Conservation (phyloP, 2,888 invertebrate genomes). For the Ommatoiulus sabulosus region DNA sequence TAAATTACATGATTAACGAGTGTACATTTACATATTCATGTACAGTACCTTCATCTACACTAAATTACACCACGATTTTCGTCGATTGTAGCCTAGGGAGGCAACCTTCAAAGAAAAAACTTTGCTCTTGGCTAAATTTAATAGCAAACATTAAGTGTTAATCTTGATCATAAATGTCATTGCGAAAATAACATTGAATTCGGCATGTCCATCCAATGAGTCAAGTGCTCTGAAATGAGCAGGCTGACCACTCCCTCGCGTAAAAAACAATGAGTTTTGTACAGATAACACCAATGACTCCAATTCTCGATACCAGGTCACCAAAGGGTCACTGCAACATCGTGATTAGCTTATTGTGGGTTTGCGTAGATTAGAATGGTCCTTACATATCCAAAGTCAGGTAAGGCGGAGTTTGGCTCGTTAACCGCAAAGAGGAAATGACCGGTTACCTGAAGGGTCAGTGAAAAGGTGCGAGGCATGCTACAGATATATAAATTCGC, state of each 20-base stretch:
- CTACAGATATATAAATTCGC: background rate
- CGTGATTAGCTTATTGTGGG: constrained; percentile 20
- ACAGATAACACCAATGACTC: background rate
- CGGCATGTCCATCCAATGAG: background rate
- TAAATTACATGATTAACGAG: too few species aligned
- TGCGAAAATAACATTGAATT: background rate
- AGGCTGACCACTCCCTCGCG: background rate
- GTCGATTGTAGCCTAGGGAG: too few species aligned
- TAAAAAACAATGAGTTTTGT: background rate
- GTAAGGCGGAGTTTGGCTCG: constrained; percentile 21
- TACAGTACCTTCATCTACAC: too few species aligned
- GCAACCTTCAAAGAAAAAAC: too few species aligned
- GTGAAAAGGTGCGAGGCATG: constrained; percentile 1
- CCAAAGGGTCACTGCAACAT: background rate
- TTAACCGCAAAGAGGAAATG: background rate
- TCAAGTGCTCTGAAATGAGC: background rate
- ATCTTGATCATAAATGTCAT: background rate
- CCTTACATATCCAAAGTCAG: background rate
- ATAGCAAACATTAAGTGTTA: too few species aligned
- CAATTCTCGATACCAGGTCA: constrained; percentile 3
- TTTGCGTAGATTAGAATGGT: background rate
- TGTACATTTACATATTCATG: too few species aligned
- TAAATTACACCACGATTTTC: too few species aligned
- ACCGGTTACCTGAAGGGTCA: constrained; percentile 34
- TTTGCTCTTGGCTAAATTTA: too few species aligned